A percentile compares a stretch with the other conserved stretches of the same genome.
phyloP scores from a whole-genome alignment of 1,140 invertebrate species.

The Ladona fulva region DNA sequence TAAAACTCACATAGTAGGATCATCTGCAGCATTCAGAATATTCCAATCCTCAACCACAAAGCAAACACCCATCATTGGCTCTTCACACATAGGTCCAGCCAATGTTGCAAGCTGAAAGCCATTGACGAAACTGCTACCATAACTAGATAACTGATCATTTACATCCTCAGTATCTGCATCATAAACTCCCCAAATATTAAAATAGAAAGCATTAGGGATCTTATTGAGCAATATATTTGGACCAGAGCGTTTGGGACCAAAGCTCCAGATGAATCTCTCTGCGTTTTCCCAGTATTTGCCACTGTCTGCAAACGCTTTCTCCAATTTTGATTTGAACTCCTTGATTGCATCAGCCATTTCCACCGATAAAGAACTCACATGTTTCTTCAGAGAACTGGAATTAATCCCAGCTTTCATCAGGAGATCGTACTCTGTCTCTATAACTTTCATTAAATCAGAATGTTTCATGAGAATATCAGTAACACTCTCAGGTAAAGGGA shows the following conservation, averaged over 20 bases:
- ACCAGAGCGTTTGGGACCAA: constrained; percentile 82
- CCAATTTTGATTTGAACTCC: constrained; percentile 54
- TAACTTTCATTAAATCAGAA: constrained; percentile 27
- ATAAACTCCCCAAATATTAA: constrained; percentile 35
- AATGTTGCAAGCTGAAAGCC: constrained; percentile 89
- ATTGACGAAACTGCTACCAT: constrained; percentile 75
- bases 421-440: constrained; percentile 23
- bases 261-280: constrained; percentile 75
- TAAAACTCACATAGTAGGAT: not conserved
- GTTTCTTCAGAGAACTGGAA: constrained; percentile 38
- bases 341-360: constrained; percentile 46
- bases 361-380: constrained; percentile 35
- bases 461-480: constrained; percentile 54
- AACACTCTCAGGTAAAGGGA: constrained; percentile 66
- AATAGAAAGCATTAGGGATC: constrained; percentile 41
- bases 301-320: constrained; percentile 47
- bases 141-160: constrained; percentile 45
- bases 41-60: constrained; percentile 81
- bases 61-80: constrained; percentile 89
- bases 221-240: constrained; percentile 81
- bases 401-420: constrained; percentile 35
- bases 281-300: constrained; percentile 46
- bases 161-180: constrained; percentile 28
- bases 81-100: constrained; percentile 87
- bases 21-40: constrained; percentile 31